These are phyloP conservation scores for Scartelaos histophorus DNA, from an alignment of 2,113 vertebrate genomes.

Conservation along the genomic window DNA sequence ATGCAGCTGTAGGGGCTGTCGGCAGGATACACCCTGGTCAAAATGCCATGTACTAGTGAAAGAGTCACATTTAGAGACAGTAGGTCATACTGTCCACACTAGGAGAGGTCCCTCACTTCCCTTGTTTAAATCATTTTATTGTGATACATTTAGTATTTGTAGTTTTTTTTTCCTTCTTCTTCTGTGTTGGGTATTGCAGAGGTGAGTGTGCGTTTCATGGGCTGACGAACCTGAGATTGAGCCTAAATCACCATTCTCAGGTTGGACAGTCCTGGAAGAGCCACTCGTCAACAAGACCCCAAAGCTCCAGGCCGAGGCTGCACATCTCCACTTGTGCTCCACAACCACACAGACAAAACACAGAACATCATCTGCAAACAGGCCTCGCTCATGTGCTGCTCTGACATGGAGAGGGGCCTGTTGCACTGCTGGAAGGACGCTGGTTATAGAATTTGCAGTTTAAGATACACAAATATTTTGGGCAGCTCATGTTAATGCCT, in stretches of 20 bases:
- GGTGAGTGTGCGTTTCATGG: constrained; percentile 82
- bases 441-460: too few relatives aligned
- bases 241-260: constrained; percentile 89
- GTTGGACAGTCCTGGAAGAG: constrained; percentile 90
- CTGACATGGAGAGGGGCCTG: not conserved
- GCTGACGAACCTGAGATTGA: constrained; percentile 99
- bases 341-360: not conserved
- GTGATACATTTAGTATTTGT: too few relatives aligned
- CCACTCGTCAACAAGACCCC: constrained; percentile 57
- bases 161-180: not conserved
- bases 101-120: not conserved
- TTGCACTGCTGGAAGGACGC: not conserved
- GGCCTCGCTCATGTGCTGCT: not conserved
- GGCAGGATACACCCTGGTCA: too few relatives aligned
- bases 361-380: not conserved
- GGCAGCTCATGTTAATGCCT: too few relatives aligned
- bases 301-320: not conserved
- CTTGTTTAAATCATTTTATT: not conserved
- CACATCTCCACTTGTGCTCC: not conserved
- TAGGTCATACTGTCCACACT: too few relatives aligned
- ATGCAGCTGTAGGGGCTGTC: too few relatives aligned
- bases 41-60: too few relatives aligned
- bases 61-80: too few relatives aligned
- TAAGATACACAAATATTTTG: too few relatives aligned
- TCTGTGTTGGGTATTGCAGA: constrained; percentile 26